These are phyloP conservation scores for Pseudocheirus occidentalis DNA, from an alignment of 2,797 vertebrate species.

Conservation along the genomic window DNA sequence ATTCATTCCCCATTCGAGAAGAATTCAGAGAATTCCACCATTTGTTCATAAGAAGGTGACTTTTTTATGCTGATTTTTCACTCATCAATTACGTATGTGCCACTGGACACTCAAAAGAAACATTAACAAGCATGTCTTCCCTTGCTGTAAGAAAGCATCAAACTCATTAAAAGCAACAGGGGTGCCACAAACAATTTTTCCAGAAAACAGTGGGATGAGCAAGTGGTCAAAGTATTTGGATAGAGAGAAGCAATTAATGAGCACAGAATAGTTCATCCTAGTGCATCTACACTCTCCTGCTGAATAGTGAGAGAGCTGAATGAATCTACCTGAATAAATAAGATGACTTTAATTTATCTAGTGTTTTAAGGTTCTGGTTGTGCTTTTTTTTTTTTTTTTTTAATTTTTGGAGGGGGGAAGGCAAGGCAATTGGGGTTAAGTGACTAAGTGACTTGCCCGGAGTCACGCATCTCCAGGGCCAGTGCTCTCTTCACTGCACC, in stretches of 20 bases:
- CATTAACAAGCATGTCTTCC: not conserved
- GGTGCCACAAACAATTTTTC: not conserved
- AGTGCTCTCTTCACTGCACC: too few relatives aligned
- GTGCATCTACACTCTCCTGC: not conserved
- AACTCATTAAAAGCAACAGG: not conserved
- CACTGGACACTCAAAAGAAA: not conserved
- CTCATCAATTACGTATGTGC: too few relatives aligned
- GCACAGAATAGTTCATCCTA: not conserved
- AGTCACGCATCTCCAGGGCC: too few relatives aligned
- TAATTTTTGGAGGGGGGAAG: too few relatives aligned
- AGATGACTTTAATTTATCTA: not conserved
- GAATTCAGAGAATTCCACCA: not conserved
- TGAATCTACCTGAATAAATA: not conserved
- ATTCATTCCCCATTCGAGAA: not conserved
- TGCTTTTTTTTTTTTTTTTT: not conserved
- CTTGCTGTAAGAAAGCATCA: not conserved
- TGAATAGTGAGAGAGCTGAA: not conserved
- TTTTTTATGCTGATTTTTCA: too few relatives aligned
- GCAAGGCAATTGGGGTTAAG: too few relatives aligned
- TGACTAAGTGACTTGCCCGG: too few relatives aligned
- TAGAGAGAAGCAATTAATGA: not conserved
- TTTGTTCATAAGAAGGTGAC: not conserved
- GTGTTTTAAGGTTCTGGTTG: not conserved
- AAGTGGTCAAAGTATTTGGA: not conserved
- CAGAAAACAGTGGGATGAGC: not conserved